Percentiles rank a stretch among this genome's conserved stretches.
Evolutionary conservation across 2,888 invertebrate species (phyloP).

Genomic region (Eledona agricola): DNA sequence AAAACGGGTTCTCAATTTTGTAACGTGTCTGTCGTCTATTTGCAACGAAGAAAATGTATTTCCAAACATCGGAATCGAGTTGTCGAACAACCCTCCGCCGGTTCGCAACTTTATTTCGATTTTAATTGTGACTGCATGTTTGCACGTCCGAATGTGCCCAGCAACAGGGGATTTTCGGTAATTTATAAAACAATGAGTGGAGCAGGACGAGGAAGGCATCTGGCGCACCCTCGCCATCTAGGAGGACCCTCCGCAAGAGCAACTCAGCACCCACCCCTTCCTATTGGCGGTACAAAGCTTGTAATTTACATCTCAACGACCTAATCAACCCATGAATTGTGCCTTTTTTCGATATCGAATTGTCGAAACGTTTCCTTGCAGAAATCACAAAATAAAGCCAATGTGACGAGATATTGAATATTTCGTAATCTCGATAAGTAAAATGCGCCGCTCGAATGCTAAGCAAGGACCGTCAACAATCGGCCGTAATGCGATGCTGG

Average conservation of each 20-base stretch:
- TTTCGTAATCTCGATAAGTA: slow-evolving; percentile 52
- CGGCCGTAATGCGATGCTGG: slow-evolving; percentile 46
- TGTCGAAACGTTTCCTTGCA: slow-evolving; percentile 23
- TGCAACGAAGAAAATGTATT: not conserved
- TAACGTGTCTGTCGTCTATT: not conserved
- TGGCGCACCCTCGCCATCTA: slow-evolving; percentile 41
- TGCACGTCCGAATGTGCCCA: slow-evolving; percentile 32
- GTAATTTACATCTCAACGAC: slow-evolving; percentile 37
- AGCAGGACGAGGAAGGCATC: slow-evolving; percentile 44
- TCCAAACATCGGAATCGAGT: slow-evolving; percentile 8
- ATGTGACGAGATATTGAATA: slow-evolving; percentile 53
- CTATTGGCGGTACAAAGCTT: slow-evolving; percentile 34
- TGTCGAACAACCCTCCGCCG: slow-evolving; percentile 13
- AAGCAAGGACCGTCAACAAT: slow-evolving; percentile 45
- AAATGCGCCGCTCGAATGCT: slow-evolving; percentile 49
- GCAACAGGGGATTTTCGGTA: slow-evolving; percentile 41
- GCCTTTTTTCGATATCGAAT: slow-evolving; percentile 24
- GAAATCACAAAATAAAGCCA: slow-evolving; percentile 52
- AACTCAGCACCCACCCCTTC: slow-evolving; percentile 37
- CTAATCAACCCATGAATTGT: slow-evolving; percentile 25
- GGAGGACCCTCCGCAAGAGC: slow-evolving; percentile 39
- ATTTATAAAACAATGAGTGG: slow-evolving; percentile 48
- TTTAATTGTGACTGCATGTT: slow-evolving; percentile 22
- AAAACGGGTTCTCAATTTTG: no score
- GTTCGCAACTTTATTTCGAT: slow-evolving; percentile 18